Evolutionary conservation across 2,113 vertebrate genomes (phyloP).

Genomic region (Brachirus orientalis): DNA sequence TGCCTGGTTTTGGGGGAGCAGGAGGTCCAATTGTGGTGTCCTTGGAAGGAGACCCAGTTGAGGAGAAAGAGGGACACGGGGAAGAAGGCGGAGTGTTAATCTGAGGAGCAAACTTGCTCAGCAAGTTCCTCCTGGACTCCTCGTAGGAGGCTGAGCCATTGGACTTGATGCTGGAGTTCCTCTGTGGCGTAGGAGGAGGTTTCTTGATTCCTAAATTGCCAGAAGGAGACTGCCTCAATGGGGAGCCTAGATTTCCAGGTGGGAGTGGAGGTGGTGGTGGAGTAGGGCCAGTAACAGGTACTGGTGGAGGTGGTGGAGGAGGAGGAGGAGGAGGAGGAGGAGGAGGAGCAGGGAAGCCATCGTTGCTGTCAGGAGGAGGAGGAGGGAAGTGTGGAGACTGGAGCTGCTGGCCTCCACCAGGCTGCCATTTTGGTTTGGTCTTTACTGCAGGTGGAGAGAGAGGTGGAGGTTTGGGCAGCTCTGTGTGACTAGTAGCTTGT

Average conservation of each 20-base stretch:
- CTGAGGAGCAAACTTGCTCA: conserved; percentile 88
- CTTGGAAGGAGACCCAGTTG: conserved; percentile 80
- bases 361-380: conserved; percentile 78
- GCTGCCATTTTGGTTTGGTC: conserved; percentile 95
- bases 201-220: conserved; percentile 85
- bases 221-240: conserved; percentile 80
- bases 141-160: conserved; percentile 82
- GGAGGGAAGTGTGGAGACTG: conserved; percentile 86
- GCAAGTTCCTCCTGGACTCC: conserved; percentile 89
- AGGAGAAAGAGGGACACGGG: conserved; percentile 71
- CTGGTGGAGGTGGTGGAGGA: conserved; percentile 63
- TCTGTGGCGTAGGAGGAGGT: conserved; percentile 91
- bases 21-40: conserved; percentile 84
- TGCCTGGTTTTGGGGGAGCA: conserved; percentile 94
- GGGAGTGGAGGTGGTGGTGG: conserved; percentile 78
- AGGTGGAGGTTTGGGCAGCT: conserved; percentile 75
- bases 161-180: conserved; percentile 90
- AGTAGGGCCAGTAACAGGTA: conserved; percentile 72
- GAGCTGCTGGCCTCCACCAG: conserved; percentile 72
- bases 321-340: conserved; percentile 47
- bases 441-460: conserved; percentile 93
- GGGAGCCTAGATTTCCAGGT: conserved; percentile 79
- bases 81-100: conserved; percentile 56
- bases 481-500: conserved; percentile 62
- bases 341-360: conserved; percentile 55